Conservation (phyloP, 1,140 invertebrate species). For the Melitaea cinxia region DNA sequence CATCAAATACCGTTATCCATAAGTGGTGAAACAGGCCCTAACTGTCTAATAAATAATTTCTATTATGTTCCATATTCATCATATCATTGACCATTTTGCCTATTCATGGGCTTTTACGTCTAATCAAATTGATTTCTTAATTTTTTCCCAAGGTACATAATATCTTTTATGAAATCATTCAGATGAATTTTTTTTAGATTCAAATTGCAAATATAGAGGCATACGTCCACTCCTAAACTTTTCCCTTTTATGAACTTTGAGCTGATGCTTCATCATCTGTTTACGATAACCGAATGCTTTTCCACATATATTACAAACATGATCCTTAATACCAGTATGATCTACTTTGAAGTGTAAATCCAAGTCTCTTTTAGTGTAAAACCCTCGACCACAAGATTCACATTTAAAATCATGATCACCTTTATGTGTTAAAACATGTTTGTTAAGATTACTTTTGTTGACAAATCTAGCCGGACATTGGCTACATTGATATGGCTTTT, state of each 20-base stretch:
- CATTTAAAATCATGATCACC: constrained; percentile 64
- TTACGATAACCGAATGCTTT: constrained; percentile 80
- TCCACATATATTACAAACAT: constrained; percentile 77
- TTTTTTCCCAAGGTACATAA: no score
- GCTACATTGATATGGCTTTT: constrained; percentile 78
- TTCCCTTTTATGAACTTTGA: constrained; percentile 78
- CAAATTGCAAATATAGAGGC: constrained; percentile 59
- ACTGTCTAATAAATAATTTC: no score
- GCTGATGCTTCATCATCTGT: constrained; percentile 80
- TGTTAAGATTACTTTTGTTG: constrained; percentile 80
- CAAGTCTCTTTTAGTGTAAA: constrained; percentile 60
- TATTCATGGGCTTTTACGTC: no score
- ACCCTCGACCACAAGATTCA: constrained; percentile 60
- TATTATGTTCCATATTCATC: no score
- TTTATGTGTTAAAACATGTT: constrained; percentile 70
- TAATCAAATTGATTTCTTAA: no score
- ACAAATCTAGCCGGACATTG: constrained; percentile 77
- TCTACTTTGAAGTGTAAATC: constrained; percentile 74
- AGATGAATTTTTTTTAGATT: constrained; percentile 28
- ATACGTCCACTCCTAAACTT: constrained; percentile 64
- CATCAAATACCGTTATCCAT: no score
- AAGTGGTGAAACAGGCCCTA: no score
- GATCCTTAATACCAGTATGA: constrained; percentile 80
- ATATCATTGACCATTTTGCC: no score
- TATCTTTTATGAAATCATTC: no score